Conservation (phyloP, 2,888 invertebrate genomes). For the Nymphalis c-album region DNA sequence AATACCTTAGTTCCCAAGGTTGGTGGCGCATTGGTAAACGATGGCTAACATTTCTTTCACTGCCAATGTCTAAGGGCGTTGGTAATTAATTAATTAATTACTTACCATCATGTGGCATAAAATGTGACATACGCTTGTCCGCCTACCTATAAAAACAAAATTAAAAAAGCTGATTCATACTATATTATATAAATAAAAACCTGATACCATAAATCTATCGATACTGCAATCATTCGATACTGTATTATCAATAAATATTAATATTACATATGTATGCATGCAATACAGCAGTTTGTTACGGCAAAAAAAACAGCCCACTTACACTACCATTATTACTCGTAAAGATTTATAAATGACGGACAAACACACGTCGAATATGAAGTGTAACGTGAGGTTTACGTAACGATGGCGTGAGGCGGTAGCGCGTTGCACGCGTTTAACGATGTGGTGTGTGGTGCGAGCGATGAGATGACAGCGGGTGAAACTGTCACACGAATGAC, state of each 20-base stretch:
- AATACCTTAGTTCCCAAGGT: too few species aligned
- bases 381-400: constrained; percentile 39
- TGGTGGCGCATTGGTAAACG: too few species aligned
- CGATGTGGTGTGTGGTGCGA: constrained; percentile 12
- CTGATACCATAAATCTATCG: too few species aligned
- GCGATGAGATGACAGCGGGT: background rate
- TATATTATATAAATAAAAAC: too few species aligned
- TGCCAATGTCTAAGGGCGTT: too few species aligned
- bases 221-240: too few species aligned
- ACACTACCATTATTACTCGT: constrained; percentile 8
- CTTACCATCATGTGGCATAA: too few species aligned
- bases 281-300: constrained; percentile 9
- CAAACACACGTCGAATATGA: constrained; percentile 30
- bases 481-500: background rate
- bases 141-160: too few species aligned
- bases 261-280: constrained; percentile 3
- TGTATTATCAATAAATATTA: background rate
- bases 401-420: constrained; percentile 40
- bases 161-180: too few species aligned
- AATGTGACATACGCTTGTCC: too few species aligned
- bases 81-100: too few species aligned
- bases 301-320: constrained; percentile 13
- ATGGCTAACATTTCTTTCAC: too few species aligned
- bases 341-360: constrained; percentile 29
- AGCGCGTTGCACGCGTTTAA: constrained; percentile 34